Percentiles rank a stretch among this genome's conserved stretches.
These are phyloP conservation scores for Eptesicus fuscus DNA, from an alignment of 2,113 vertebrate species.

Conservation along the genomic window DNA sequence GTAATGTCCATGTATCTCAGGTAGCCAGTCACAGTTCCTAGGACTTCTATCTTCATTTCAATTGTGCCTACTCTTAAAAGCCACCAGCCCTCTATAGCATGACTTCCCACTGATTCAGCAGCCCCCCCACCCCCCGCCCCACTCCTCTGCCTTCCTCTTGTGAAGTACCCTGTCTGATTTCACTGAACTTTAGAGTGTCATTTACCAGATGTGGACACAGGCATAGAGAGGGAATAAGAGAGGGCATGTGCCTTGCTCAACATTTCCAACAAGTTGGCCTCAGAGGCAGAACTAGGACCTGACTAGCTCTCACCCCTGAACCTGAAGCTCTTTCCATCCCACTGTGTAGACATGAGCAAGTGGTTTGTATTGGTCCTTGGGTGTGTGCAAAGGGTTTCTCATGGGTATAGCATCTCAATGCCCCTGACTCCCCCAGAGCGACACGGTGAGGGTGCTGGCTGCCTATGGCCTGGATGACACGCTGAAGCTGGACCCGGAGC, in stretches of 20 bases:
- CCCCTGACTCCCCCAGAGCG: constrained; percentile 42
- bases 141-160: neutral
- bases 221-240: neutral
- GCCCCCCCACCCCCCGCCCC: rapidly evolving
- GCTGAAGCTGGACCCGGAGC: constrained; percentile 29
- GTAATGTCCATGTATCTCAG: neutral
- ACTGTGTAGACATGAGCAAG: neutral
- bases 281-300: neutral
- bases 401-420: neutral
- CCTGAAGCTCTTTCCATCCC: neutral
- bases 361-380: neutral
- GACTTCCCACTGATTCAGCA: neutral
- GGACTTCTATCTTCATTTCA: too few relatives aligned
- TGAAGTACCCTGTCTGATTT: neutral
- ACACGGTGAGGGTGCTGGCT: constrained; percentile 64
- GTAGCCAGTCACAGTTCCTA: neutral
- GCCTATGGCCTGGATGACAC: constrained; percentile 69
- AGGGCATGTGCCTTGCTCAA: neutral
- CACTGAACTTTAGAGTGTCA: neutral
- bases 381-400: neutral
- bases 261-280: neutral
- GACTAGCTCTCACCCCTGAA: neutral
- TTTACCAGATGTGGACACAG: neutral
- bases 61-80: neutral
- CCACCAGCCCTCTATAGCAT: neutral